Evolutionary conservation across 1,140 invertebrate species (phyloP), one percentile per base, ranked within the genome.

Genomic region (Gyrodactylus salaris): DNA sequence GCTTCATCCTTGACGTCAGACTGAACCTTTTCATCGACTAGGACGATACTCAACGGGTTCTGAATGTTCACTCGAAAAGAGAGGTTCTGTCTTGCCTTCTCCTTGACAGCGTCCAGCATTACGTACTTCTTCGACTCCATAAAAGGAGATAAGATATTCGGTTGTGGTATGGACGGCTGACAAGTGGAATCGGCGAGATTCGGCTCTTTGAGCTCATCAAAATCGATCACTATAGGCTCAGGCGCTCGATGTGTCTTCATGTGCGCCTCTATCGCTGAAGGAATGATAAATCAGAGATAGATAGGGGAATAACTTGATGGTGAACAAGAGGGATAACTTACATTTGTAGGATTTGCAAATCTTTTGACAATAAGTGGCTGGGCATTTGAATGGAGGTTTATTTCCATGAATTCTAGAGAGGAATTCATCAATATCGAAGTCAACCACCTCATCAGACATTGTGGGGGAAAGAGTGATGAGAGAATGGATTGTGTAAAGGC

Each of bases 351-450:
- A 54, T 54, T 54, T 54, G n/a, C 34, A 54, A 54, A 54, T 54
- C n/a, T 54, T 54, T n/a, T 54, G 34, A 54, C 34, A 54, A 54
- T 16, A 54, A 7, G 34, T 54, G 7, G 34, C 21, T 2, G 70
- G 70, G n/a, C 70, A 71, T 24, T 20, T 22, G 26, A 71, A 71
- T 25, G 70, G 70, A 25, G 70, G 70, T 71, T 71, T 71, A 71
- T 71, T 71, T 20, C 70, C 70, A 25, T 25, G 70, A 24, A 71
- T 71, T 24, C 70, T 23, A 71, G 70, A 23, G 24, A 71, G 26
- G 26, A 71, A 71, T 25, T 71, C 70, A 71, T 71, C 70, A 24
- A 71, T 25, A n/a, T 71, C 70, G 1, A 71, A 24, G 25, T 71
- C 70, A 54, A 54, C 34, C 20, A 71, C 26, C 7, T 71, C 70